Evolutionary conservation across 1,140 invertebrate species (phyloP).

Genomic region (Ceratosolen fusciceps): DNA sequence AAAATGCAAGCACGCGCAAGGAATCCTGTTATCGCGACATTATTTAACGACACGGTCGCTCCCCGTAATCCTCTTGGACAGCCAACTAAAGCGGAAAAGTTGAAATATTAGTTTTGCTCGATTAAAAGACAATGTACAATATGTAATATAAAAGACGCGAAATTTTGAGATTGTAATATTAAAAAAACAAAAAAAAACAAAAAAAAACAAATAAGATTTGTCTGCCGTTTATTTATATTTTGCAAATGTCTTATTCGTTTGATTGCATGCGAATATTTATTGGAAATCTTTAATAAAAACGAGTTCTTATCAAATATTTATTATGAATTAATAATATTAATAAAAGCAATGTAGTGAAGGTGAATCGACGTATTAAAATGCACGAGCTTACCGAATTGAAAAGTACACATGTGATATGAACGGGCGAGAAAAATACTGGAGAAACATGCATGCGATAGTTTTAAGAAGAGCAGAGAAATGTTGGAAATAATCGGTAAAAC

Average conservation of each 20-base stretch:
- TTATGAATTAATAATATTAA: no score
- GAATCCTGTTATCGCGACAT: slow-evolving; percentile 48
- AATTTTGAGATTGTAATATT: not conserved
- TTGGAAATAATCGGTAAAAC: slow-evolving; percentile 13
- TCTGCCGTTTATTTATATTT: no score
- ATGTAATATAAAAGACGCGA: not conserved
- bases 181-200: slow-evolving; percentile 5
- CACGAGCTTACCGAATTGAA: no score
- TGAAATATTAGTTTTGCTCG: slow-evolving; percentile 17
- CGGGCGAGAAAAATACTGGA: not conserved
- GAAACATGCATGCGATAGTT: not conserved
- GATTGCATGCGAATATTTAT: no score
- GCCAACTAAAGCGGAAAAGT: not conserved
- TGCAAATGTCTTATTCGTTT: not conserved
- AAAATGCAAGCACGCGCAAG: not conserved
- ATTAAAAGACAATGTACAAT: slow-evolving; percentile 10
- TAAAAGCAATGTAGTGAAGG: not conserved
- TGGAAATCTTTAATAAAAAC: no score
- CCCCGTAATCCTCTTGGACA: slow-evolving; percentile 28
- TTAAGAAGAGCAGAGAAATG: not conserved
- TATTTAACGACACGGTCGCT: slow-evolving; percentile 44
- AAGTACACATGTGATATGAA: no score
- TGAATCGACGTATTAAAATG: no score
- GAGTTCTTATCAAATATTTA: no score
- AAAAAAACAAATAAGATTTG: no score